These are phyloP conservation scores for Sebastes matsubarae DNA, from an alignment of 2,797 vertebrate species.

Conservation along the genomic window DNA sequence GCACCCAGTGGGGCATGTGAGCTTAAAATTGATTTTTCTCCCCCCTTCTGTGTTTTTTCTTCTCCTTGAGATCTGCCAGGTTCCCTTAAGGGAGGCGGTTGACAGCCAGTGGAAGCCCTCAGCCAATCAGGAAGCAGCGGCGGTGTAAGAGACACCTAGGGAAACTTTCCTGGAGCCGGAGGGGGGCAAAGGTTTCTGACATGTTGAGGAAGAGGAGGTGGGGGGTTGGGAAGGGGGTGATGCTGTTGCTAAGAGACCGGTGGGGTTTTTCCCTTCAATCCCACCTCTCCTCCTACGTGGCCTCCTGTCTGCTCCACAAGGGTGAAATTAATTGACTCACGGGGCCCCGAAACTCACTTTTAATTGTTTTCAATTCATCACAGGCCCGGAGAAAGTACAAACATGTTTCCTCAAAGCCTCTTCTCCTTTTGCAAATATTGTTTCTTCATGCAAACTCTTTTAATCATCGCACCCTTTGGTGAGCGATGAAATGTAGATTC, in stretches of 20 bases:
- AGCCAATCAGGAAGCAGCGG: conserved; percentile 85
- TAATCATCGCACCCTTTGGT: conserved; percentile 46
- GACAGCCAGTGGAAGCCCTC: conserved; percentile 86
- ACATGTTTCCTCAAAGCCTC: conserved; percentile 29
- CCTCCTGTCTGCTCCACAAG: conserved; percentile 66
- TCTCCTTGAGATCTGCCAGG: conserved; percentile 89
- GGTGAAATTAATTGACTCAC: conserved; percentile 69
- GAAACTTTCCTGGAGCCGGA: conserved; percentile 83
- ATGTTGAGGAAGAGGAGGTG: conserved; percentile 58
- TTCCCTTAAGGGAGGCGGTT: conserved; percentile 91
- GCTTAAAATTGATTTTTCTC: conserved; percentile 94
- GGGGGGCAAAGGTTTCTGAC: conserved; percentile 82
- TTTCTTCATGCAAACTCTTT: conserved; percentile 52
- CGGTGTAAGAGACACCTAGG: conserved; percentile 88
- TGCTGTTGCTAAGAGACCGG: conserved; percentile 86
- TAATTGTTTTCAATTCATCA: conserved; percentile 71
- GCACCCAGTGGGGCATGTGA: conserved; percentile 96
- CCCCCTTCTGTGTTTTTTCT: conserved; percentile 35
- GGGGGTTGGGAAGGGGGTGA: conserved; percentile 40
- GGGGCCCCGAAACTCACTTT: conserved; percentile 57
- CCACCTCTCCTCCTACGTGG: conserved; percentile 74
- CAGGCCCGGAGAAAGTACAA: conserved; percentile 31
- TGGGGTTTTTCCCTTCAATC: conserved; percentile 39
- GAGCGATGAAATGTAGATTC: conserved; percentile 22
- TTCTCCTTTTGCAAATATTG: conserved; percentile 23